phyloP scores from a whole-genome alignment of 2,888 invertebrate species.

The Oasisia sp. region DNA sequence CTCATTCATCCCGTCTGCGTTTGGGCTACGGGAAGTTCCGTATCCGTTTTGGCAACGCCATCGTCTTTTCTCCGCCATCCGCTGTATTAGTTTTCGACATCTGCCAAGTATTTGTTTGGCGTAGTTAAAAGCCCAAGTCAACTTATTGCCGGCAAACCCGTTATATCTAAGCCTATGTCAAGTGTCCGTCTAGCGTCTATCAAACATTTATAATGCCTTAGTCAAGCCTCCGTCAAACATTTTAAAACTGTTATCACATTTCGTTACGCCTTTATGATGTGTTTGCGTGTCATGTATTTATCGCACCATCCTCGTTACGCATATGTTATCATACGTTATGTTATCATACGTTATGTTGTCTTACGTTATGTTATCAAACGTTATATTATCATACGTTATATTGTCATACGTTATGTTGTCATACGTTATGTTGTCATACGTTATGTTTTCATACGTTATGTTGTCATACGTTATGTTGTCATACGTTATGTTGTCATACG shows the following conservation, averaged over 20 bases:
- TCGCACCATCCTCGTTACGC: too few relatives aligned
- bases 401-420: too few relatives aligned
- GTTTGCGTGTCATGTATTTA: neutral
- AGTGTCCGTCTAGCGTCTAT: neutral
- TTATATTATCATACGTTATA: too few relatives aligned
- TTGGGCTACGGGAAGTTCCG: neutral
- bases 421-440: too few relatives aligned
- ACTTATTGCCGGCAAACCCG: too few relatives aligned
- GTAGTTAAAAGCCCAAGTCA: neutral
- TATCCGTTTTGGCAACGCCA: neutral
- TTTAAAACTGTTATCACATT: neutral
- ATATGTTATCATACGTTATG: too few relatives aligned
- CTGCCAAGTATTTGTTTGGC: neutral
- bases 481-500: too few relatives aligned
- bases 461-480: too few relatives aligned
- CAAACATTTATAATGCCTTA: neutral
- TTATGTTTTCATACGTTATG: too few relatives aligned
- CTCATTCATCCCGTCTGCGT: neutral
- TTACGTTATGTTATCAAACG: too few relatives aligned
- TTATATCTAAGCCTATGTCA: neutral
- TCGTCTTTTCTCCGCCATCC: neutral
- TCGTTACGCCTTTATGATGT: neutral
- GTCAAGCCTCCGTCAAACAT: neutral
- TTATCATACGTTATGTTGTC: too few relatives aligned
- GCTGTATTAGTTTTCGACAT: neutral